Conservation (phyloP, 2,113 vertebrate species). For the Thymallus thymallus region DNA sequence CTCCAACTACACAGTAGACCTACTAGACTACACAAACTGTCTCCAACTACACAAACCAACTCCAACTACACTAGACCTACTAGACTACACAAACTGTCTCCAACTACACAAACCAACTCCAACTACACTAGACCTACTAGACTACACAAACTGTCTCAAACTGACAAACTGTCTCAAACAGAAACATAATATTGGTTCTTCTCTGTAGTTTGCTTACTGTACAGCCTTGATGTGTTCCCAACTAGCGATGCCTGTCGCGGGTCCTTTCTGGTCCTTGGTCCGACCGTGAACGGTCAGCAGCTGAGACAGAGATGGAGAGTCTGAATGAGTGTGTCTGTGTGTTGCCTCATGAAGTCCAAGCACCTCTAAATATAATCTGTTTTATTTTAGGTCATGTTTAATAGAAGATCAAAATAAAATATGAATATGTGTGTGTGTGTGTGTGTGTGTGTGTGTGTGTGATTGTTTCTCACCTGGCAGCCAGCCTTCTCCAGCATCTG, state of each 20-base stretch:
- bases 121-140: too few species aligned
- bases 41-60: too few species aligned
- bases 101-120: too few species aligned
- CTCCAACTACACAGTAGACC: too few species aligned
- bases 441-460: neutral
- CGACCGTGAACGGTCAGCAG: constrained; percentile 92
- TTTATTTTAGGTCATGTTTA: neutral
- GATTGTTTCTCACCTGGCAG: constrained; percentile 81
- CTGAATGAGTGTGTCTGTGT: neutral
- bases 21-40: too few species aligned
- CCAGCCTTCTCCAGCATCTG: constrained; percentile 96
- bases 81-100: too few species aligned
- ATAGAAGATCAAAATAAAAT: neutral
- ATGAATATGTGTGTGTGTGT: neutral
- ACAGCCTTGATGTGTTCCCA: constrained; percentile 96
- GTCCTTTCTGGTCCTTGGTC: constrained; percentile 97
- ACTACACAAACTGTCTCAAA: too few species aligned
- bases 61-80: too few species aligned
- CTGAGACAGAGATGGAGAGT: constrained; percentile 63
- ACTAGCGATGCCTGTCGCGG: constrained; percentile 83
- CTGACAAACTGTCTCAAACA: too few species aligned
- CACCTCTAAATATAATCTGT: too few species aligned
- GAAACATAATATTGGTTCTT: too few species aligned
- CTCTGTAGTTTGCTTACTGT: constrained; percentile 58
- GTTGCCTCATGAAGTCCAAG: too few species aligned